Evolutionary conservation across 2,888 invertebrate genomes (phyloP).

Genomic region (Acrobasis consociella): DNA sequence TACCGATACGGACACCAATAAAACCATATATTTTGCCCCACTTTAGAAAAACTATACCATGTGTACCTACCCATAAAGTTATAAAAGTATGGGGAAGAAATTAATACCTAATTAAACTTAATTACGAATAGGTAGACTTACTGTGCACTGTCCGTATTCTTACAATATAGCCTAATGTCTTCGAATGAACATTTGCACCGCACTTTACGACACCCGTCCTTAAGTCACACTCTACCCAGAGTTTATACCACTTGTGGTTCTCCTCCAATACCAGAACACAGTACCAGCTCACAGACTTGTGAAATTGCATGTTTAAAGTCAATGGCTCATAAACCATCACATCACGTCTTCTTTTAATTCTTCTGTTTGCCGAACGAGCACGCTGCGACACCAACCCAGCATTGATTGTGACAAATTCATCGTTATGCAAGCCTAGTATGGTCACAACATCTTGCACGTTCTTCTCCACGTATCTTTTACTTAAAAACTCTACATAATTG

Average conservation of each 20-base stretch:
- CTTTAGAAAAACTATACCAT: too few species aligned
- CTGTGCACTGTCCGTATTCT: slow-evolving; percentile 16
- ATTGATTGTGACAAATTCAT: slow-evolving; percentile 49
- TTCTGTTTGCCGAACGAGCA: slow-evolving; percentile 36
- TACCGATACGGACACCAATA: too few species aligned
- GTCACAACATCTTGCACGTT: slow-evolving; percentile 68
- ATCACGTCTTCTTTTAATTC: slow-evolving; percentile 37
- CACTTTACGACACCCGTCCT: slow-evolving; percentile 44
- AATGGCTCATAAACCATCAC: slow-evolving; percentile 45
- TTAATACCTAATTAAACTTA: too few species aligned
- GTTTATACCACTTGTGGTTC: slow-evolving; percentile 40
- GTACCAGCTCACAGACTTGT: slow-evolving; percentile 49
- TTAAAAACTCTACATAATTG: slow-evolving; percentile 69
- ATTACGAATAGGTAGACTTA: not conserved
- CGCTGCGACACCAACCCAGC: slow-evolving; percentile 40
- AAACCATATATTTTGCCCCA: too few species aligned
- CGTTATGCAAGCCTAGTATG: slow-evolving; percentile 64
- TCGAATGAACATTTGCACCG: slow-evolving; percentile 27
- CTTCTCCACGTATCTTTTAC: slow-evolving; percentile 57
- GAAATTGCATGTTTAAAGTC: slow-evolving; percentile 43
- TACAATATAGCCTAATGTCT: slow-evolving; percentile 24
- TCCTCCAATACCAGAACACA: slow-evolving; percentile 43
- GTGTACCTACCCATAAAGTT: too few species aligned
- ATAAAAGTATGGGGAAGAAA: too few species aligned
- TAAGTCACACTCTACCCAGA: slow-evolving; percentile 54